phyloP scores from a whole-genome alignment of 2,113 vertebrate genomes.

The Apeltes quadracus region DNA sequence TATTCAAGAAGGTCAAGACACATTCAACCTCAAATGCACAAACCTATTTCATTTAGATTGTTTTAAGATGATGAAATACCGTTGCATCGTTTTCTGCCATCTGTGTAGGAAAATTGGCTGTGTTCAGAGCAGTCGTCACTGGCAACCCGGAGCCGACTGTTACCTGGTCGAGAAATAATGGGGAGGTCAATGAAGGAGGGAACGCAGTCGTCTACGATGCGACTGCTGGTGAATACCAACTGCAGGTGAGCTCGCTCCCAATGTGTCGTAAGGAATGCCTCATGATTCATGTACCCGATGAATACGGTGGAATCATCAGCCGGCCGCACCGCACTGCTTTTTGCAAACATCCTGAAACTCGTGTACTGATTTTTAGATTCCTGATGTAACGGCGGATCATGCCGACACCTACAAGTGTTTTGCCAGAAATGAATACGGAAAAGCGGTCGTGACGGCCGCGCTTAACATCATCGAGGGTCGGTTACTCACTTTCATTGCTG shows the following conservation, averaged over 20 bases:
- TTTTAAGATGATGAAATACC: background rate
- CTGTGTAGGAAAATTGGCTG: conserved; percentile 83
- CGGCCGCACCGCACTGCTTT: background rate
- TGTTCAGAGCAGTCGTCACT: conserved; percentile 84
- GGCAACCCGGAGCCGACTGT: conserved; percentile 85
- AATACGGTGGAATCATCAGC: background rate
- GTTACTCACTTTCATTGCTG: conserved; percentile 10
- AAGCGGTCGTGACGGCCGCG: conserved; percentile 81
- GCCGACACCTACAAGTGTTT: conserved; percentile 86
- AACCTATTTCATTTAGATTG: background rate
- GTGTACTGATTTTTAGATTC: conserved; percentile 78
- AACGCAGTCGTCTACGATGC: conserved; percentile 61
- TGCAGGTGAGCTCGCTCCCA: conserved; percentile 79
- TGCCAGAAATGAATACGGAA: conserved; percentile 85
- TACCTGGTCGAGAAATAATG: conserved; percentile 79
- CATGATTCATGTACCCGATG: background rate
- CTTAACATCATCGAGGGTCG: conserved; percentile 89
- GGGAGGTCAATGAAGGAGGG: conserved; percentile 73
- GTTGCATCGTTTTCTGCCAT: background rate
- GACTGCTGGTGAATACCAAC: conserved; percentile 75
- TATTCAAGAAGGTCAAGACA: conserved; percentile 86
- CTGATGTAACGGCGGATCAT: conserved; percentile 76
- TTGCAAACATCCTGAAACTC: background rate
- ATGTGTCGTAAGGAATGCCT: background rate
- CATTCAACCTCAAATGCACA: background rate